These are phyloP conservation scores for Pampusana beccarii DNA, from an alignment of 2,113 vertebrate species.

Conservation along the genomic window DNA sequence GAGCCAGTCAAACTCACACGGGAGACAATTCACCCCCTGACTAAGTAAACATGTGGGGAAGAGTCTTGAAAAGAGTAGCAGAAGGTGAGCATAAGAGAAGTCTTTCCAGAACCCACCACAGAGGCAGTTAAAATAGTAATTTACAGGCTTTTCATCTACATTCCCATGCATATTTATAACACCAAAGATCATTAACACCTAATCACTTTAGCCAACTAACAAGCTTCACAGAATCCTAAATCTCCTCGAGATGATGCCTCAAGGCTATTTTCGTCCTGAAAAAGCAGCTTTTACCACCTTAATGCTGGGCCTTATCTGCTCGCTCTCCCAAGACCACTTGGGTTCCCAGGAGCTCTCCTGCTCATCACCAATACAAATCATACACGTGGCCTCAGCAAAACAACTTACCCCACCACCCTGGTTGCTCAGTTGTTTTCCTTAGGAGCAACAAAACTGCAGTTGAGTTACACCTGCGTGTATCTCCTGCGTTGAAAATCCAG, in stretches of 20 bases:
- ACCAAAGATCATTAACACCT: not conserved
- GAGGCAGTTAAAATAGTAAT: not conserved
- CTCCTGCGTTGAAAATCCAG: not conserved
- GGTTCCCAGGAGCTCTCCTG: not conserved
- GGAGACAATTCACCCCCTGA: not conserved
- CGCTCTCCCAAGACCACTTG: not conserved
- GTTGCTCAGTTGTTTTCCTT: not conserved
- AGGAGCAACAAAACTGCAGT: not conserved
- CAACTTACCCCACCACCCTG: not conserved
- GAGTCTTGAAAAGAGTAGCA: not conserved
- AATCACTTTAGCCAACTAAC: not conserved
- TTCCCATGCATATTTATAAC: not conserved
- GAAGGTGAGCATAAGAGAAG: not conserved
- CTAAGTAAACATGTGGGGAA: not conserved
- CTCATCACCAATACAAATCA: not conserved
- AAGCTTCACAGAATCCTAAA: not conserved
- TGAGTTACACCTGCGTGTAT: not conserved
- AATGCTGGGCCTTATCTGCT: not conserved
- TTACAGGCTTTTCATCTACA: not conserved
- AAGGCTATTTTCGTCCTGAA: not conserved
- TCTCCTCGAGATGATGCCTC: not conserved
- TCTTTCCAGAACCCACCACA: not conserved
- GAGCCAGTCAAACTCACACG: fast-evolving
- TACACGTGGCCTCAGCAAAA: not conserved
- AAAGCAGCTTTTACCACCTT: not conserved